Evolutionary conservation across 2,113 vertebrate genomes (phyloP), one percentile per base, ranked within the genome.

Genomic region (Oncorhynchus nerka): DNA sequence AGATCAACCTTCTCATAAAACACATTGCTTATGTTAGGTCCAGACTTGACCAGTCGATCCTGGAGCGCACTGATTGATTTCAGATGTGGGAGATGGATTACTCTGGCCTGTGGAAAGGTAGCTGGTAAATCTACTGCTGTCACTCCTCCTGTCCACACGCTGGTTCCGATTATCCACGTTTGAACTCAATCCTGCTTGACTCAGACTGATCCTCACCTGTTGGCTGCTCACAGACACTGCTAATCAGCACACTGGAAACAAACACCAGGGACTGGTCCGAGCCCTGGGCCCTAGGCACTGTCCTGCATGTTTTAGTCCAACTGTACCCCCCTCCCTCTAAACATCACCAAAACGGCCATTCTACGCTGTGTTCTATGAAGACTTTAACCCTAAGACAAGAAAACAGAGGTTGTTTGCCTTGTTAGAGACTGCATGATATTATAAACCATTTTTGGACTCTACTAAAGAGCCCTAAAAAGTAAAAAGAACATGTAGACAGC

Each of bases 261-360:
- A 81, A 73, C 81, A 79, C 86, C 87, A 79, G 85, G 89, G 84
- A 83, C 71, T 68, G 80, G 74, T 78, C 83, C 82, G 57, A 57
- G 70, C 68, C 83, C 85, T 88, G 86, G 90, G 89, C 90, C 85
- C 85, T 90, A 92, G 90, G 91, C 90, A 92, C 91, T 90, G 88
- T 91, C 89, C 86, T 93, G 91, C 90, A 91, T 92, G 91, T 83
- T 88, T 82, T 89, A 84, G 84, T 73, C 89, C 65, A 22, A 78
- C 82, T 74, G 82, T 83, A 82, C 76, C 78, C 73, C 57, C 76
- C 82, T 70, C 72, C 81, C 67, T 62, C 49, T 55, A 73, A 73
- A n/a, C 81, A 82, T 82, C 85, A 87, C 85, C 85, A 78, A 88
- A n/a, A 82, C 4, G 4, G 84, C 86, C 87, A 87, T 86, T 84